Base-by-base conservation (phyloP, 2,888 invertebrate species). In the Cistogaster globosa region DNA sequence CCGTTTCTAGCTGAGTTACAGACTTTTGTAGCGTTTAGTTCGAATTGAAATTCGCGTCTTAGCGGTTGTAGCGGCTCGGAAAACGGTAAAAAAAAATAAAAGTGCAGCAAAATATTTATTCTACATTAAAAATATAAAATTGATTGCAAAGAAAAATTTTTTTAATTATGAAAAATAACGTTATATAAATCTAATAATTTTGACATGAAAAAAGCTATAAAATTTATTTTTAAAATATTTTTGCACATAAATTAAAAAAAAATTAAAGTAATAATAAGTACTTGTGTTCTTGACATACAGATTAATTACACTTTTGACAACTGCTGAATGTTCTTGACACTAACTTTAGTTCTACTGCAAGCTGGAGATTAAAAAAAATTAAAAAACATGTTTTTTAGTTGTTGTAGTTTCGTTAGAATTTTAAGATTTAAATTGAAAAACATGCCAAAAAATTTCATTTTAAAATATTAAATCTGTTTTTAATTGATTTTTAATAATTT, bases 11-110 rank as follows among this genome's bases (percentile, higher is more conserved):
- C 60, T 60, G 48, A 75, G 65, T 60, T 78, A 65, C 53, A 78
- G 74, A 55, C 65, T 62, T 67, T 78, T 58, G 48, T 58, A 82
- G 67, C 87, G 87, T 89, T 91, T 90, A 91, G 91, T 91, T 90
- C 88, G 88, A 89, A 89, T 90, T 90, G 89, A 90, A 90, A 88
- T 89, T 90, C 89, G 88, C 90, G 89, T 89, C 90, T 91, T 88
- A 87, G 87, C 91, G 90, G 91, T 91, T 90, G 90, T 87, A 89
- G 75, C 68, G 71, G n/a, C 82, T 82, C 81, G 76, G 76, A 67
- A 79, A 84, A 84, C 76, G 74, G 51, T 76, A 65, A 26, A 53
- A 26, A 7, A 32, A 36, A 53, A 20, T 11, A 53, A 63, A 57
- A 42, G 14, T n/a, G 20, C 67, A 48, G 18, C 22, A 45, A 72